phyloP scores from a whole-genome alignment of 1,140 invertebrate genomes.

The Drosophila hydei region DNA sequence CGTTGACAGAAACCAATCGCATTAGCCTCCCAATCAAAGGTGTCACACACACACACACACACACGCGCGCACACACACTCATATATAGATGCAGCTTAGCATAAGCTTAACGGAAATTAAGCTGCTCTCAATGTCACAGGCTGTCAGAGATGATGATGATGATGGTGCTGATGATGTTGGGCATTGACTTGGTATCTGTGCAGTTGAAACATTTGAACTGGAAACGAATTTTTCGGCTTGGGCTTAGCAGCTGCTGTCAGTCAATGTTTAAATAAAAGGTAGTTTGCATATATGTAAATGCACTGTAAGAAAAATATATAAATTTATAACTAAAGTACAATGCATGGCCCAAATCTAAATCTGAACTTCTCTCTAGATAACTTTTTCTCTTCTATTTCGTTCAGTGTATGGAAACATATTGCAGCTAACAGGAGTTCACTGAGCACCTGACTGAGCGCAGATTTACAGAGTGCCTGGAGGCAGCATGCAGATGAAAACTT shows the following conservation, averaged over 20 bases:
- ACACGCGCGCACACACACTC: not conserved
- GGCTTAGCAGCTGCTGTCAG: conserved; percentile 22
- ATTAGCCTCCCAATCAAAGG: conserved; percentile 56
- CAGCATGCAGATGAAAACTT: not conserved
- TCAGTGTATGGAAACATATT: conserved; percentile 32
- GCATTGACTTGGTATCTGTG: conserved; percentile 2
- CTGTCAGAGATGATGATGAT: conserved; percentile 4
- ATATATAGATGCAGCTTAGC: conserved; percentile 9
- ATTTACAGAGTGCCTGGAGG: conserved; percentile 5
- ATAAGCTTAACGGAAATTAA: conserved; percentile 55
- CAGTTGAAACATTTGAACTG: conserved; percentile 30
- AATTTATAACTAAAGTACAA: not conserved
- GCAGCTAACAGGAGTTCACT: conserved; percentile 19
- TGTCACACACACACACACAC: conserved; percentile 21
- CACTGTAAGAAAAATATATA: not conserved
- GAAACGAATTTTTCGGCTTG: conserved; percentile 19
- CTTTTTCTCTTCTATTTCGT: not conserved
- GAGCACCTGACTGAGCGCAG: conserved; percentile 12
- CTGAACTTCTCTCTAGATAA: too few species aligned
- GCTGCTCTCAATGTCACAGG: conserved; percentile 37
- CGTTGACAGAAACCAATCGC: conserved; percentile 45
- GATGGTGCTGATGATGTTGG: conserved; percentile 12
- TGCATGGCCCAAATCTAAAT: not conserved
- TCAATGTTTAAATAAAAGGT: conserved; percentile 25
- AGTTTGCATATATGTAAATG: conserved; percentile 10